phyloP scores from a whole-genome alignment of 1,140 invertebrate species.

The Magallana angulata region DNA sequence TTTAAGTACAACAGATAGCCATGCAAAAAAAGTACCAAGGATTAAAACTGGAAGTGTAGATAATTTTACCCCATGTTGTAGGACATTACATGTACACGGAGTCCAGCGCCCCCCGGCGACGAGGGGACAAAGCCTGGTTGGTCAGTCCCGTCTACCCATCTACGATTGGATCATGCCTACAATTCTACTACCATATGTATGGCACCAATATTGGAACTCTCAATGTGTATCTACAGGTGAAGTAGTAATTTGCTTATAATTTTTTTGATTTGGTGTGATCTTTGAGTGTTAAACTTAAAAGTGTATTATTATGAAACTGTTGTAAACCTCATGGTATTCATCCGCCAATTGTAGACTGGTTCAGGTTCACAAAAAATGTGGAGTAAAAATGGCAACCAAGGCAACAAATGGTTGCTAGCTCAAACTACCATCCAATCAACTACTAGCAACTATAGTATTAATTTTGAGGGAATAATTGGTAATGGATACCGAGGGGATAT shows the following conservation, averaged over 20 bases:
- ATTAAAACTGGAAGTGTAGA: neutral
- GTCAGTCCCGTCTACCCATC: constrained; percentile 55
- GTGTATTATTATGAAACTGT: too few relatives aligned
- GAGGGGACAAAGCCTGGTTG: constrained; percentile 71
- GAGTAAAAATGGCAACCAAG: constrained; percentile 72
- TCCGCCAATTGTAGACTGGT: constrained; percentile 3
- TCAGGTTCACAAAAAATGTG: constrained; percentile 62
- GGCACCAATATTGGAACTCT: constrained; percentile 66
- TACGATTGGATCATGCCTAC: constrained; percentile 63
- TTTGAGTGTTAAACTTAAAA: too few relatives aligned
- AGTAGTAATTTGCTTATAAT: too few relatives aligned
- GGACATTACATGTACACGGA: constrained; percentile 76
- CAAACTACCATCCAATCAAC: constrained; percentile 61
- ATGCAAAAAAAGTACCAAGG: too few relatives aligned
- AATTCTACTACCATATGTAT: constrained; percentile 74
- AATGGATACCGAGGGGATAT: constrained; percentile 85
- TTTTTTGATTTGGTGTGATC: too few relatives aligned
- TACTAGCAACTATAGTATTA: constrained; percentile 80
- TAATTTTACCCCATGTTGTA: constrained; percentile 33
- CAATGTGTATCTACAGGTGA: constrained; percentile 66
- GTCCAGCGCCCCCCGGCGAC: constrained; percentile 65
- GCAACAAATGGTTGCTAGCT: constrained; percentile 69
- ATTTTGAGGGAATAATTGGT: constrained; percentile 85
- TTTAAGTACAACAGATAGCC: too few relatives aligned
- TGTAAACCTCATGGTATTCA: too few relatives aligned